These are phyloP conservation scores for Melanostoma scalare DNA, from an alignment of 2,888 invertebrate species.

Conservation along the genomic window DNA sequence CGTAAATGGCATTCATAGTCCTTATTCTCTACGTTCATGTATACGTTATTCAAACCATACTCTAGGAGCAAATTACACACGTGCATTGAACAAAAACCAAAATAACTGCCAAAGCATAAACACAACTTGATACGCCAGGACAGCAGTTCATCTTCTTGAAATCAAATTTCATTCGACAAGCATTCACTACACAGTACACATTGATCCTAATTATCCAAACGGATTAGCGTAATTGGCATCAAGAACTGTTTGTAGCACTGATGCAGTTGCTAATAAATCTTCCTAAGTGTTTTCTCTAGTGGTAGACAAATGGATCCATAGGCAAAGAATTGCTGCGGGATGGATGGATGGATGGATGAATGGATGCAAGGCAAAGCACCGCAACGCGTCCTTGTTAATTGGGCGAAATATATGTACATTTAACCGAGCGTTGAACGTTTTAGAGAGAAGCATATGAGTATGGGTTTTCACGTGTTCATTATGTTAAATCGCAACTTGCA, in stretches of 20 bases:
- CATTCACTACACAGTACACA: conserved; percentile 40
- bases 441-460: not conserved
- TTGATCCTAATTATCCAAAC: conserved; percentile 71
- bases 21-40: too few species aligned
- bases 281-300: conserved; percentile 17
- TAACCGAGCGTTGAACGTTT: conserved; percentile 13
- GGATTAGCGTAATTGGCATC: conserved; percentile 69
- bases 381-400: conserved; percentile 55
- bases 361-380: conserved; percentile 14
- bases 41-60: too few species aligned
- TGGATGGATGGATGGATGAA: conserved; percentile 21
- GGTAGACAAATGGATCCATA: conserved; percentile 40
- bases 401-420: conserved; percentile 52
- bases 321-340: conserved; percentile 29
- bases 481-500: too few species aligned
- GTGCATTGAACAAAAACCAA: too few species aligned
- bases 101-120: too few species aligned
- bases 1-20: too few species aligned
- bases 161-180: conserved; percentile 52
- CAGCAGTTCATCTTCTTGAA: conserved; percentile 42
- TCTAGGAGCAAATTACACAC: too few species aligned
- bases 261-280: conserved; percentile 65
- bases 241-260: conserved; percentile 46
- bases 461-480: too few species aligned
- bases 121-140: not conserved